Conservation (phyloP, 2,113 vertebrate species). For the Empidonax traillii region DNA sequence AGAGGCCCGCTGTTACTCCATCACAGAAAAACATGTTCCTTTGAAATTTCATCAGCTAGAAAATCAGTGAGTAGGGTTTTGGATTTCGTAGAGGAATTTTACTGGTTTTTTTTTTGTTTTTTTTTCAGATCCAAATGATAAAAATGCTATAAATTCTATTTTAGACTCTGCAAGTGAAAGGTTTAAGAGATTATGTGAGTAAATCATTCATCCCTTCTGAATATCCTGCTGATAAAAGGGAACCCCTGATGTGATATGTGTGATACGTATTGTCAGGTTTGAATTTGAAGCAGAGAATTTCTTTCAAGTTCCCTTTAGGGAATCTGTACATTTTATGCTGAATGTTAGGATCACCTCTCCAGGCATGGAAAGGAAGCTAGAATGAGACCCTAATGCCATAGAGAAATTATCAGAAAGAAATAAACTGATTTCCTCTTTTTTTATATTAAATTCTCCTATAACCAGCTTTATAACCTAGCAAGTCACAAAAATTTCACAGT, state of each 20-base stretch:
- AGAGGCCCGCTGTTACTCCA: constrained; percentile 30
- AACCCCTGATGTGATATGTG: constrained; percentile 46
- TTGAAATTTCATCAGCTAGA: constrained; percentile 69
- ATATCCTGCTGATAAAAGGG: constrained; percentile 66
- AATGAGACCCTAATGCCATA: constrained; percentile 50
- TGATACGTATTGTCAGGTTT: constrained; percentile 62
- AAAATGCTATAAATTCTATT: constrained; percentile 66
- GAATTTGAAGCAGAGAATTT: constrained; percentile 66
- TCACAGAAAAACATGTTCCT: constrained; percentile 17
- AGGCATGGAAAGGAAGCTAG: neutral
- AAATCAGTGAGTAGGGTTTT: constrained; percentile 55
- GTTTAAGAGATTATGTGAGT: constrained; percentile 68
- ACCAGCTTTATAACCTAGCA: constrained; percentile 62
- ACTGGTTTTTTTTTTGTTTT: neutral
- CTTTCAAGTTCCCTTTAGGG: constrained; percentile 50
- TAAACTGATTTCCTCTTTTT: constrained; percentile 60
- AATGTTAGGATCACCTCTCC: constrained; percentile 46
- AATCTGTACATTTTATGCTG: constrained; percentile 44
- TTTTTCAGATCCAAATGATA: constrained; percentile 50
- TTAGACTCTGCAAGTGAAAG: constrained; percentile 48
- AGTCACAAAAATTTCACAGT: constrained; percentile 36
- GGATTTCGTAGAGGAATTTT: constrained; percentile 63
- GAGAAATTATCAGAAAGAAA: constrained; percentile 60
- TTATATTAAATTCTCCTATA: constrained; percentile 59
- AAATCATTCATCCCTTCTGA: constrained; percentile 69